These are phyloP conservation scores for Melanargia galathea DNA, from an alignment of 2,888 invertebrate genomes.

Conservation along the genomic window DNA sequence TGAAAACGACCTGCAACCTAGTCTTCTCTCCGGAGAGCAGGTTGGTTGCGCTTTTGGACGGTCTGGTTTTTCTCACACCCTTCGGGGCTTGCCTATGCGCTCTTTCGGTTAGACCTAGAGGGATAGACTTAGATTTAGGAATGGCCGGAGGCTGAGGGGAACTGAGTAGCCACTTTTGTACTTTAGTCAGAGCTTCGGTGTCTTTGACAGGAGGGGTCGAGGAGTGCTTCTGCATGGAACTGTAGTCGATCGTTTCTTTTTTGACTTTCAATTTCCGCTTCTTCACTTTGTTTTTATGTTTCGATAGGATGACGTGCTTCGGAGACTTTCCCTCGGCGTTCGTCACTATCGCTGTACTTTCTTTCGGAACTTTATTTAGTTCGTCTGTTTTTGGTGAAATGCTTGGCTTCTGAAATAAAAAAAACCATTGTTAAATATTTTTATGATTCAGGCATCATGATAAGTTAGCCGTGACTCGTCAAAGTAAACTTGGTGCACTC, in stretches of 20 bases:
- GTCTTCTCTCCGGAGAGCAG: slow-evolving; percentile 86
- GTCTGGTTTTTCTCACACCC: slow-evolving; percentile 78
- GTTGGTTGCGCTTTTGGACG: slow-evolving; percentile 88
- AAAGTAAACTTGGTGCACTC: slow-evolving; percentile 45
- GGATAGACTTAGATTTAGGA: slow-evolving; percentile 93
- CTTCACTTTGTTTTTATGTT: slow-evolving; percentile 76
- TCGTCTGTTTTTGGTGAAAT: slow-evolving; percentile 65
- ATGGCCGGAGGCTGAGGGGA: slow-evolving; percentile 85
- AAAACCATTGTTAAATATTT: not conserved
- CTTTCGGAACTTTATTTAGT: slow-evolving; percentile 66
- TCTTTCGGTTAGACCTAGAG: slow-evolving; percentile 85
- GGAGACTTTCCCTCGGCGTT: slow-evolving; percentile 82
- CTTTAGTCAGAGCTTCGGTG: slow-evolving; percentile 85
- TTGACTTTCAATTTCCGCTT: slow-evolving; percentile 82
- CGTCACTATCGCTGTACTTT: slow-evolving; percentile 67
- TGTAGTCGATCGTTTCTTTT: slow-evolving; percentile 91
- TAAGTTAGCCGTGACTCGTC: not conserved
- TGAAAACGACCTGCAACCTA: slow-evolving; percentile 91
- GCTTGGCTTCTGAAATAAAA: slow-evolving; percentile 62
- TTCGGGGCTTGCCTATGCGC: slow-evolving; percentile 74
- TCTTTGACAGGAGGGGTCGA: slow-evolving; percentile 78
- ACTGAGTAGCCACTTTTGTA: slow-evolving; percentile 92
- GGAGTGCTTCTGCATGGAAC: slow-evolving; percentile 84
- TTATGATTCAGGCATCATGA: not conserved
- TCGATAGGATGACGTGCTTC: slow-evolving; percentile 77